These are phyloP conservation scores for Lycocerus yunnanus DNA, from an alignment of 2,888 invertebrate species.

Conservation along the genomic window DNA sequence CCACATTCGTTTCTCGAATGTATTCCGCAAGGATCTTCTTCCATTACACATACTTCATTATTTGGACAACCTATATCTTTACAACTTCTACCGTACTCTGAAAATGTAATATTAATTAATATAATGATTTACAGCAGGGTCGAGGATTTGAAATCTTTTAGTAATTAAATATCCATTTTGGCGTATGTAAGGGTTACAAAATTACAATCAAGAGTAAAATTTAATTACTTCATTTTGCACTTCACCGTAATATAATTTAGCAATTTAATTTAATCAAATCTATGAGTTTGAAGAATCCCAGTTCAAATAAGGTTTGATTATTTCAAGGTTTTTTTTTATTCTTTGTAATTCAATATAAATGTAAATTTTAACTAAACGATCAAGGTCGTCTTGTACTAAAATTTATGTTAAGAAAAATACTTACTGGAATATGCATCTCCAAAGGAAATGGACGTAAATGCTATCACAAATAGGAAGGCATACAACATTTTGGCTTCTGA, in stretches of 20 bases:
- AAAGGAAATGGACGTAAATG: conserved; percentile 24
- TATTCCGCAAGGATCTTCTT: conserved; percentile 71
- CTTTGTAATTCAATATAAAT: neutral
- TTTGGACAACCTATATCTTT: conserved; percentile 77
- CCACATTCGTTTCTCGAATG: conserved; percentile 58
- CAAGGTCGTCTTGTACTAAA: neutral
- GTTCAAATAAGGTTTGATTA: neutral
- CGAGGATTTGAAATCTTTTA: neutral
- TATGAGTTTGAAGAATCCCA: neutral
- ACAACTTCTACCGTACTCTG: conserved; percentile 80
- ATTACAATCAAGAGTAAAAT: neutral
- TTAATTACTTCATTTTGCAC: neutral
- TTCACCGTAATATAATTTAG: neutral
- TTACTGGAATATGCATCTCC: conserved; percentile 43
- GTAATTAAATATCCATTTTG: neutral
- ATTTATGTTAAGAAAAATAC: conserved; percentile 22
- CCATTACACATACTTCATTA: conserved; percentile 72
- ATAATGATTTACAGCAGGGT: neutral
- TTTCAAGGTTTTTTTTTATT: neutral
- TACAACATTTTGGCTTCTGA: neutral
- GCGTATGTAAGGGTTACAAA: neutral
- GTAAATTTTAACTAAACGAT: neutral
- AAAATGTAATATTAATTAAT: conserved; percentile 37
- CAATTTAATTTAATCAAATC: neutral
- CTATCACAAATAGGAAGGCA: neutral